Base-by-base conservation (phyloP, 2,113 vertebrate genomes). In the Lanius ludovicianus region DNA sequence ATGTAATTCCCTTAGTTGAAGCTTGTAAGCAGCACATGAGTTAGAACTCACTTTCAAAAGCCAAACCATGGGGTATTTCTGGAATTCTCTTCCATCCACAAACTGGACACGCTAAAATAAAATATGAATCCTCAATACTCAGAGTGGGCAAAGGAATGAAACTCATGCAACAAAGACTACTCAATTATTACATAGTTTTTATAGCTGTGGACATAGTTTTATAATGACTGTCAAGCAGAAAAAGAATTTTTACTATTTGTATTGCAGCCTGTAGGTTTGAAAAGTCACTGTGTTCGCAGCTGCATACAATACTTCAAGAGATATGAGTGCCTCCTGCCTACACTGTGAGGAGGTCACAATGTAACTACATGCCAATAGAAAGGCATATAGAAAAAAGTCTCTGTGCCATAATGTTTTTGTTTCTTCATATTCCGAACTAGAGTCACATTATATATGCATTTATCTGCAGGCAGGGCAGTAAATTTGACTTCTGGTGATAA, bases 1-100 rank as follows among this genome's bases (percentile, higher is more conserved):
- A 15, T 3, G 0, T 1, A 55, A 10, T 33, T 79, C 42, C 52
- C 28, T 44, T 39, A 68, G 49, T 0, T 49, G 35, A 60, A 75
- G 41, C 35, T 53, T 59, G 25, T 41, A 57, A 80, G 39, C 20
- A 46, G 28, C 1, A 3, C 50, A 15, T 30, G 2, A 15, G 11
- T 64, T 57, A 65, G 19, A 89, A 64, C 10, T 41, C 39, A 30
- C 18, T 46, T 57, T 2, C 13, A 59, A 77, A 56, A 46, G 27
- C 18, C 63, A 88, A 57, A 56, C 6, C 24, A 9, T 6, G 3
- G 15, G 7, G 6, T 53, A 23, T 50, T 22, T 67, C 49, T 25
- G 27, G 42, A 89, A 49, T 31, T 69, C 65, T 55, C 21, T 53
- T 84, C 69, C 22, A 28, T 53, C 49, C 27, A 35, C 57, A 41